phyloP scores from a whole-genome alignment of 1,140 invertebrate species.

The Trachymyrmex cornetzi region DNA sequence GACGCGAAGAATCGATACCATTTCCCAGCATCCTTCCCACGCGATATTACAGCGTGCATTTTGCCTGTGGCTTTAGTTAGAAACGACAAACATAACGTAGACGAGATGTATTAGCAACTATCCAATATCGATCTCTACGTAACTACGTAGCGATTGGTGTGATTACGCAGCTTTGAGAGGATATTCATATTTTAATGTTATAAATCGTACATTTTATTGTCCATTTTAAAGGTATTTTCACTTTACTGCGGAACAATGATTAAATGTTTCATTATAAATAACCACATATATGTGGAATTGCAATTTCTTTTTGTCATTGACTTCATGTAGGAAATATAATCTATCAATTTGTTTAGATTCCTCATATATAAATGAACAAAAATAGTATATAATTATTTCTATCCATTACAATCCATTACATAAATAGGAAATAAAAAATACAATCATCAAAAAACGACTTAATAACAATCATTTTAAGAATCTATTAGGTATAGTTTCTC shows the following conservation, averaged over 20 bases:
- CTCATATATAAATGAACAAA: neutral
- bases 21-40: slow-evolving; percentile 22
- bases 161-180: slow-evolving; percentile 49
- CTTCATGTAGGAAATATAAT: neutral
- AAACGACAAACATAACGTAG: slow-evolving; percentile 58
- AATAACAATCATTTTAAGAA: neutral
- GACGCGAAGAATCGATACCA: slow-evolving; percentile 39
- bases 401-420: neutral
- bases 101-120: slow-evolving; percentile 45
- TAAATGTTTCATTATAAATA: slow-evolving; percentile 17
- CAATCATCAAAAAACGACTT: neutral
- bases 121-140: slow-evolving; percentile 30
- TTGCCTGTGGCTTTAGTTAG: slow-evolving; percentile 56
- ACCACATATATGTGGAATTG: neutral
- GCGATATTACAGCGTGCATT: slow-evolving; percentile 41
- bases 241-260: neutral
- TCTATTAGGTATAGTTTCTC: no score
- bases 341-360: neutral
- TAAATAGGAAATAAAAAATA: neutral
- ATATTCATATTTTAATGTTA: slow-evolving; percentile 14
- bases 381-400: neutral
- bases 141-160: slow-evolving; percentile 44
- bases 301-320: neutral
- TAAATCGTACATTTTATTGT: slow-evolving; percentile 43
- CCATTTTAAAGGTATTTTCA: slow-evolving; percentile 15